A percentile compares a stretch with the other conserved stretches of the same genome.
These are phyloP conservation scores for Cirrhinus molitorella DNA, from an alignment of 2,797 vertebrate species.

Conservation along the genomic window DNA sequence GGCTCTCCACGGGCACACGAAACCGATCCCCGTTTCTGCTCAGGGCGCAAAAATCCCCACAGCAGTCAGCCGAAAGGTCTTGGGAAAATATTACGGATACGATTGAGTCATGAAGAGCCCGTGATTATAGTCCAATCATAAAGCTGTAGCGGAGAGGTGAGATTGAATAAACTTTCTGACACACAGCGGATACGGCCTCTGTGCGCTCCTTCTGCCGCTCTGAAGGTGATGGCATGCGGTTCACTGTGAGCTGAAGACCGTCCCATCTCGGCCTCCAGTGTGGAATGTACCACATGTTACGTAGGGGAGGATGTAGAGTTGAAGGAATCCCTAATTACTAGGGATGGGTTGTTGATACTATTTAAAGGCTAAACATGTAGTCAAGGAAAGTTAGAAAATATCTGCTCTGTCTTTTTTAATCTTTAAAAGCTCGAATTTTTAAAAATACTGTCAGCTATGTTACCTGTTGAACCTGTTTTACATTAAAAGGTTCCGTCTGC, in stretches of 20 bases:
- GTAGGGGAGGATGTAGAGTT: not conserved
- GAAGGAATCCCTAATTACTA: not conserved
- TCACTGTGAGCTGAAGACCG: constrained; percentile 47
- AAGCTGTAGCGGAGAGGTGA: constrained; percentile 13
- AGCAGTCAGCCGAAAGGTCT: not conserved
- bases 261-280: constrained; percentile 59
- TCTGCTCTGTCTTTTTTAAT: not conserved
- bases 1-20: constrained; percentile 49
- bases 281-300: constrained; percentile 72
- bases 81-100: not conserved
- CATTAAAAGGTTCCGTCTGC: not conserved
- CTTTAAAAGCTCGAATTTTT: not conserved
- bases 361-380: not conserved
- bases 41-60: not conserved
- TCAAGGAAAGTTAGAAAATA: rapidly evolving
- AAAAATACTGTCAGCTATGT: not conserved
- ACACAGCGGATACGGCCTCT: not conserved
- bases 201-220: constrained; percentile 49
- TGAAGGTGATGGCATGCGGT: constrained; percentile 75
- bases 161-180: constrained; percentile 30
- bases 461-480: not conserved
- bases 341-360: not conserved
- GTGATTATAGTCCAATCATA: not conserved
- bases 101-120: not conserved
- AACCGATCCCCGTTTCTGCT: constrained; percentile 38